phyloP scores from a whole-genome alignment of 2,888 invertebrate genomes.

The Halictus ligatus region DNA sequence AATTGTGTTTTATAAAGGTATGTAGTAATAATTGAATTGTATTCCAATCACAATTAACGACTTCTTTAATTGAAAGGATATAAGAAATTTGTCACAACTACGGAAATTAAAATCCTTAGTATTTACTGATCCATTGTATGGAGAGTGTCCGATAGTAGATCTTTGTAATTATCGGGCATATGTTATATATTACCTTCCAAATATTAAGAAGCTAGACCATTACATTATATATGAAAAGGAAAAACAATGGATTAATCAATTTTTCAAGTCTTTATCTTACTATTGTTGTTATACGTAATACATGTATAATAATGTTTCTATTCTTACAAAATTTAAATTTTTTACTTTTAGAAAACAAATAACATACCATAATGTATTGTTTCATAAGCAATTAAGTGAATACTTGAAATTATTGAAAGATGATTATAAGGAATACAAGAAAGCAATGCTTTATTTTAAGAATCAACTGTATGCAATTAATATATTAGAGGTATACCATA shows the following conservation, averaged over 20 bases:
- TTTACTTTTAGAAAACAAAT: constrained; percentile 61
- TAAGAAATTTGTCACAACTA: constrained; percentile 55
- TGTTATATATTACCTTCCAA: constrained; percentile 61
- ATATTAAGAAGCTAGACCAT: constrained; percentile 66
- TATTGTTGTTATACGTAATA: constrained; percentile 4
- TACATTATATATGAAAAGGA: constrained; percentile 60
- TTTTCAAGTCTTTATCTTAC: constrained; percentile 49
- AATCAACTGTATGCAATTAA: constrained; percentile 24
- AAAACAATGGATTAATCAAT: constrained; percentile 47
- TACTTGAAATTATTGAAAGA: constrained; percentile 41
- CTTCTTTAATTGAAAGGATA: constrained; percentile 58
- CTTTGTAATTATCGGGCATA: constrained; percentile 69
- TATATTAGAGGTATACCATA: constrained; percentile 25
- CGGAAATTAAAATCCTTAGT: constrained; percentile 62
- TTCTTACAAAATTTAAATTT: background rate
- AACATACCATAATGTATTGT: constrained; percentile 55
- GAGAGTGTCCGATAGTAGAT: constrained; percentile 66
- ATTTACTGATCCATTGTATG: constrained; percentile 70
- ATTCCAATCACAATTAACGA: constrained; percentile 11
- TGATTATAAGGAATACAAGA: constrained; percentile 39
- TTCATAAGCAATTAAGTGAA: constrained; percentile 54
- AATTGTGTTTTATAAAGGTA: constrained; percentile 62
- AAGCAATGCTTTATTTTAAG: constrained; percentile 29
- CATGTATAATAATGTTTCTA: background rate
- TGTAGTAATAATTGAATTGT: background rate